These are phyloP conservation scores for Gryllus bimaculatus DNA, from an alignment of 1,140 invertebrate species.

Conservation along the genomic window DNA sequence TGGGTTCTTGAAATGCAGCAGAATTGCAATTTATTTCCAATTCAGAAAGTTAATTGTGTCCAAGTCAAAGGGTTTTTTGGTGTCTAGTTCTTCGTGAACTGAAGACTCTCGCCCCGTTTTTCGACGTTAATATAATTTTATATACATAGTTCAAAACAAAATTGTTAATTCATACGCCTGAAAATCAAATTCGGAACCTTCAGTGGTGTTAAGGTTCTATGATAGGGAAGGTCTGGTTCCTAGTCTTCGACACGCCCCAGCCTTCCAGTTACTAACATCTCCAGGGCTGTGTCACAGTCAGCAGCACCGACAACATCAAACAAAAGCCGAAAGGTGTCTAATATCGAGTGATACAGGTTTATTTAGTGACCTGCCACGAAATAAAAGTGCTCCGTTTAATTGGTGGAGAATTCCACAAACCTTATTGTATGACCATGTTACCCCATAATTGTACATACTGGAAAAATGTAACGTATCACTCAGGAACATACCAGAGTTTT, in stretches of 20 bases:
- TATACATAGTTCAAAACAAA: not conserved
- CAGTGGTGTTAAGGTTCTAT: not conserved
- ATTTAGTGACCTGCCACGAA: not conserved
- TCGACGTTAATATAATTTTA: not conserved
- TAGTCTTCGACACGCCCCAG: not conserved
- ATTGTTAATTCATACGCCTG: not conserved
- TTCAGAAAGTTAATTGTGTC: no score
- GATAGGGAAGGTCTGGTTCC: not conserved
- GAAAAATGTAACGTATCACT: not conserved
- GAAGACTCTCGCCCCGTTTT: not conserved
- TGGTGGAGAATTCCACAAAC: not conserved
- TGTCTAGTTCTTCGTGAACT: no score
- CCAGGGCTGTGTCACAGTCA: not conserved
- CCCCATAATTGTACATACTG: not conserved
- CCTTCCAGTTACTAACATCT: not conserved
- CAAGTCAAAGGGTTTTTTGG: no score
- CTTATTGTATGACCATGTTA: not conserved
- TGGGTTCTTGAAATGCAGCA: no score
- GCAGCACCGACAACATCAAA: no score
- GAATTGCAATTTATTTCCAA: no score
- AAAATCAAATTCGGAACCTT: not conserved
- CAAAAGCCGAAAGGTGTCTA: not conserved
- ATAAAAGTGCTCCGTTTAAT: not conserved
- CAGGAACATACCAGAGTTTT: slow-evolving; percentile 2
- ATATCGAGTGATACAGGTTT: not conserved